Evolutionary conservation across 1,140 invertebrate genomes (phyloP), one percentile per base, ranked within the genome.

Genomic region (Holotrichia oblita): DNA sequence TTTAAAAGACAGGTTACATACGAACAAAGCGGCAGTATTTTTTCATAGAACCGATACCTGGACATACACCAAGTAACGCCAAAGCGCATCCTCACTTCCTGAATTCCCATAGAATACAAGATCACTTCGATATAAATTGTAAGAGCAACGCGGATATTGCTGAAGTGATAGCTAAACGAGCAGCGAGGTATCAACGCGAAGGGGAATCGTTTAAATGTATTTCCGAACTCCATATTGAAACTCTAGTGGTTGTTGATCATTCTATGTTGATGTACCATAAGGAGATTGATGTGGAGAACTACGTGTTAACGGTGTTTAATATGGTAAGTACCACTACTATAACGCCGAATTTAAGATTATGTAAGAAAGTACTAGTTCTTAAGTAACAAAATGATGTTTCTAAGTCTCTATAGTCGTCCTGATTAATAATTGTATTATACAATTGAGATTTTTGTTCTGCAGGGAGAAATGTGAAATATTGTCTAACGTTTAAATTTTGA

Each of bases 251-350:
- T 6, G 88, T 92, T 34, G 91, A 93, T 84, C 88, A 88, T 55
- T 87, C 87, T 76, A 90, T 92, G 87, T 85, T 91, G 69, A 85
- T 90, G 20, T 90, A 89, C 82, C 90, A 91, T 81, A 86, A 87
- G 24, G 87, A 90, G 77, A 89, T 91, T 81, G 90, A 92, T 80
- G 84, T 93, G 6, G 89, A 90, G 78, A 91, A 89, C 64, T 92
- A 92, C 82, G 88, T 91, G 20, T 85, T 92, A 6, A 92, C 91
- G 10, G 86, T 92, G 27, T 90, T 92, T 87, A 92, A 92, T 83
- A 92, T 92, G 89, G 91, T 91, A 84, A 86, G 84, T 55, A n/a
- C 12, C 7, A 55, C 7, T 3, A 6, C 12, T 55, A 7, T 6
- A 55, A n/a, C 48, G 7, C 17, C 48, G 6, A n/a, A 34, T 4